A percentile compares a stretch with the other conserved stretches of the same genome.
These are phyloP conservation scores for Xenopus laevis DNA, from an alignment of 2,113 vertebrate genomes.

Conservation along the genomic window DNA sequence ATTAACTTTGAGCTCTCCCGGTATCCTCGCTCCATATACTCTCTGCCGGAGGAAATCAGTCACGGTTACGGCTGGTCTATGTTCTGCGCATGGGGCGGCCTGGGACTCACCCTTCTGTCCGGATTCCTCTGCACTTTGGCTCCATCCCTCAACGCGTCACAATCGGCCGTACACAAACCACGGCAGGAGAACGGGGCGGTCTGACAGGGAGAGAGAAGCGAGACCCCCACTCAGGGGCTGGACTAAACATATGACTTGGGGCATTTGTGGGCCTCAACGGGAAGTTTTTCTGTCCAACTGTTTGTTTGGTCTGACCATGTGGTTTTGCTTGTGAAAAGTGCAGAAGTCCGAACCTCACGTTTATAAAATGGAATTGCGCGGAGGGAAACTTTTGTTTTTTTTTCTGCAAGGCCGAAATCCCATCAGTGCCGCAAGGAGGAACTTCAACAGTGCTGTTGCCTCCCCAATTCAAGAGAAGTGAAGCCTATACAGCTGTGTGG, in stretches of 20 bases:
- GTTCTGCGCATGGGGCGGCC: slow-evolving; percentile 93
- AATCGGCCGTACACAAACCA: slow-evolving; percentile 79
- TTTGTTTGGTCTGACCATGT: slow-evolving; percentile 39
- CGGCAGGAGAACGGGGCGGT: slow-evolving; percentile 89
- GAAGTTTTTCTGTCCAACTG: slow-evolving; percentile 43
- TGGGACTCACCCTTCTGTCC: slow-evolving; percentile 87
- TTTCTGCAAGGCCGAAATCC: neutral
- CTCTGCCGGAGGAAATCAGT: slow-evolving; percentile 90
- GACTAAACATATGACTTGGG: slow-evolving; percentile 38
- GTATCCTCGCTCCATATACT: slow-evolving; percentile 85
- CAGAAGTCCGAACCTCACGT: slow-evolving; percentile 27
- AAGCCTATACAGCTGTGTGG: neutral
- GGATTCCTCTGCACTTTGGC: slow-evolving; percentile 91
- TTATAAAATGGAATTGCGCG: slow-evolving; percentile 5
- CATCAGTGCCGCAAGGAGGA: neutral
- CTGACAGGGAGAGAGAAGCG: slow-evolving; percentile 61
- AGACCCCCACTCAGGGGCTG: slow-evolving; percentile 49
- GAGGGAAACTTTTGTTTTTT: neutral
- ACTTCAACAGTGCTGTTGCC: neutral
- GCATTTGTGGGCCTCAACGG: slow-evolving; percentile 14
- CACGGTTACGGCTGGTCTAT: slow-evolving; percentile 96
- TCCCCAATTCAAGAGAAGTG: neutral
- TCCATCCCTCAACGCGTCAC: slow-evolving; percentile 80
- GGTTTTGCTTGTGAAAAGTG: slow-evolving; percentile 27
- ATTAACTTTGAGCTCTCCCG: slow-evolving; percentile 93